Evolutionary conservation across 2,797 vertebrate genomes (phyloP), one percentile per base, ranked within the genome.

Genomic region (Leptatherina wallacei): DNA sequence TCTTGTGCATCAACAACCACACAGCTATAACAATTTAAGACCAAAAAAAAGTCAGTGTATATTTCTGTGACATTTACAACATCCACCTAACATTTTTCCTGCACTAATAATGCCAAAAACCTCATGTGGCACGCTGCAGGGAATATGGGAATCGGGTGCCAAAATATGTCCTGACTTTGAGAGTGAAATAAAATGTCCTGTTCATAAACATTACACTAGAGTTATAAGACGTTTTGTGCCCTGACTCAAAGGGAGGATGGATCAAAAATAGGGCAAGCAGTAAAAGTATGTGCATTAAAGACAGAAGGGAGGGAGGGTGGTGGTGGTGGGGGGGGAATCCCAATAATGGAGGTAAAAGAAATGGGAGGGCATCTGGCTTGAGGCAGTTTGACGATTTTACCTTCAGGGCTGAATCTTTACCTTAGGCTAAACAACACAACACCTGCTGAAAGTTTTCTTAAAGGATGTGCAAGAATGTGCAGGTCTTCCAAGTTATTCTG

Each of bases 401-500:
- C 88, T 86, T 85, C 65, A 78, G 90, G 87, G 83, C 70, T 84
- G 81, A 87, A 77, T 84, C 83, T 91, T 90, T 89, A 92, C 89
- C 89, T 88, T 83, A 87, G 88, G 88, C 88, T 87, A 90, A 90
- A 90, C 92, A 90, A 91, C 89, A 88, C 83, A 89, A 89, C 83
- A 86, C 86, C 87, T 86, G 83, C 90, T 86, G 86, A 86, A 92
- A 91, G 86, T 91, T 92, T 90, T 87, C 85, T 89, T 89, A 89
- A 89, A 92, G 89, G 91, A 92, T 88, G 83, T 85, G 81, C 88
- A 86, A 77, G 81, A 88, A 85, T 74, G 81, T 90, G 82, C 85
- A 87, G 89, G 77, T 75, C 81, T 83, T 87, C 87, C 79, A 75
- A 86, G 84, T 86, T 92, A 83, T 89, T 91, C 90, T 85, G 87